phyloP scores from a whole-genome alignment of 2,797 vertebrate species.

The Melanotaenia parkinsoni region DNA sequence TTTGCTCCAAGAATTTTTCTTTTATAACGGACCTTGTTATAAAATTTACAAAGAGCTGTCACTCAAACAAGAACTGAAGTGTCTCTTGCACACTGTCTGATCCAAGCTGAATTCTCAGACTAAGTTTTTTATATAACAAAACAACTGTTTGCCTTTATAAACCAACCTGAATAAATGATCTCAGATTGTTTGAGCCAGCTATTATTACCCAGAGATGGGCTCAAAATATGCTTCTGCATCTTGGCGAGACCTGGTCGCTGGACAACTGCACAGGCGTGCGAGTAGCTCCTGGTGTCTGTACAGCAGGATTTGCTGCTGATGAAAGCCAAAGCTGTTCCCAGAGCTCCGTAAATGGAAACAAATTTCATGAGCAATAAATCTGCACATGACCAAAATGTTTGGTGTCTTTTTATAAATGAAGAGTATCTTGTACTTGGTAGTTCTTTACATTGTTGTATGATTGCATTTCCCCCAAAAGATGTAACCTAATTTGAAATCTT shows the following conservation, averaged over 20 bases:
- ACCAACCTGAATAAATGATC: neutral
- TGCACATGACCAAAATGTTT: neutral
- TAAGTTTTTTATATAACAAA: too few relatives aligned
- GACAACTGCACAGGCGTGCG: neutral
- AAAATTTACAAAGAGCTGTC: neutral
- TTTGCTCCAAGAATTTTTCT: neutral
- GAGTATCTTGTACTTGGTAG: neutral
- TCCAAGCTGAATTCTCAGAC: neutral
- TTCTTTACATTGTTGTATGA: slow-evolving; percentile 17
- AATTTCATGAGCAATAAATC: neutral
- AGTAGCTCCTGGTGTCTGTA: neutral
- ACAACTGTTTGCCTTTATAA: neutral
- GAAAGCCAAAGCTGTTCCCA: slow-evolving; percentile 1
- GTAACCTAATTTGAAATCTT: slow-evolving; percentile 36
- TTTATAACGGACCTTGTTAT: neutral
- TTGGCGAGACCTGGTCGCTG: neutral
- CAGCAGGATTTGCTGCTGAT: neutral
- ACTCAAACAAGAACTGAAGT: neutral
- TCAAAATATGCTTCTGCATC: neutral
- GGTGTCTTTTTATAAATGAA: neutral
- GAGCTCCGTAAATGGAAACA: neutral
- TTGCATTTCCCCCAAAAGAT: slow-evolving; percentile 29
- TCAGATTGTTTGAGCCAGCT: slow-evolving; percentile 2
- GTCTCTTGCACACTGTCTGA: neutral
- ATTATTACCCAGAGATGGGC: neutral